phyloP scores from a whole-genome alignment of 2,113 vertebrate species.

The Aspidoscelis tigris region DNA sequence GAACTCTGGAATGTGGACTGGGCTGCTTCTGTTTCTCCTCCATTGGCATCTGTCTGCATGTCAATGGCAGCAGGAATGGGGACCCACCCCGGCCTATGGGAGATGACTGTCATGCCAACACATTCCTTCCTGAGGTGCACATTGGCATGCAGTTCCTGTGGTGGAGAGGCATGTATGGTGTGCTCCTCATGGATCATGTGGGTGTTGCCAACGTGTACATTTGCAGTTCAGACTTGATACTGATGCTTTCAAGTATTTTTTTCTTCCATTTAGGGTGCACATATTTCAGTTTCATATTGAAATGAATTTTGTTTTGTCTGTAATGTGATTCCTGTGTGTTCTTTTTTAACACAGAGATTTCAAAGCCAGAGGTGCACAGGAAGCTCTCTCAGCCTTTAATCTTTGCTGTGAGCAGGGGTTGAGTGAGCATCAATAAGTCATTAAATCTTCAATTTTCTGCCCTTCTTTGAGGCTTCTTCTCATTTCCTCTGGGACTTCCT shows the following conservation, averaged over 20 bases:
- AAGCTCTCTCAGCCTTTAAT: conserved; percentile 64
- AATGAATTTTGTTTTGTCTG: conserved; percentile 38
- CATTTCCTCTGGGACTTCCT: conserved; percentile 37
- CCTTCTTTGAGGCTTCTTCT: conserved; percentile 55
- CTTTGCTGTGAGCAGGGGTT: conserved; percentile 43
- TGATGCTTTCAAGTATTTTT: not conserved
- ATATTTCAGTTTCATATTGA: conserved; percentile 15
- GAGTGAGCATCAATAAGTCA: conserved; percentile 56
- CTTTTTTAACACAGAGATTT: conserved; percentile 33
- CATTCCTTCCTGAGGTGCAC: no score
- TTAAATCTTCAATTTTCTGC: conserved; percentile 68
- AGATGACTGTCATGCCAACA: no score
- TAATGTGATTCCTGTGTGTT: rapidly evolving
- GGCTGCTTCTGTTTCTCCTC: no score
- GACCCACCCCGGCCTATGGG: no score
- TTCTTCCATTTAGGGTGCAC: conserved; percentile 23
- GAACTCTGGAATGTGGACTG: no score
- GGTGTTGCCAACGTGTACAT: not conserved
- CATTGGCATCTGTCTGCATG: no score
- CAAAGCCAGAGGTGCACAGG: conserved; percentile 20
- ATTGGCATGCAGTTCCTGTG: no score
- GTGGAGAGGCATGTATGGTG: no score
- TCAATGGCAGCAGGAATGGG: no score
- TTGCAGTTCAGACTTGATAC: not conserved
- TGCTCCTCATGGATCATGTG: no score